phyloP scores from a whole-genome alignment of 2,113 vertebrate genomes.

The Corythornis madagascariensis region DNA sequence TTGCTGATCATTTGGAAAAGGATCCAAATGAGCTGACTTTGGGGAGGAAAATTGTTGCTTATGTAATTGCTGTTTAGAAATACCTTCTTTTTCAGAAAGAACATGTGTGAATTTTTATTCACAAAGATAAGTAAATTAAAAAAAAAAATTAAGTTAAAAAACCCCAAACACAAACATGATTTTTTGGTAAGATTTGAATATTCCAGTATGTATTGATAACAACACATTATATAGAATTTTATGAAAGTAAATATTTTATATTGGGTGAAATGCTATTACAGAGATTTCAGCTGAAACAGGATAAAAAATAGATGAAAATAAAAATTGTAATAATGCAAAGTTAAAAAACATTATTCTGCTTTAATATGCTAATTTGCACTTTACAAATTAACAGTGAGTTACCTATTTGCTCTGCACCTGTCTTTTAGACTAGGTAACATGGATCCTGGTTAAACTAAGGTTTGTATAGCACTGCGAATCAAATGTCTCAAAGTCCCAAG shows the following conservation, averaged over 20 bases:
- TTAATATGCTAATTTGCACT: neutral
- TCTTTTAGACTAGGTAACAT: neutral
- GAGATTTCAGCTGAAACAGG: neutral
- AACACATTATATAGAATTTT: neutral
- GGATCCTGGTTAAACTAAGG: neutral
- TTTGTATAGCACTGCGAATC: neutral
- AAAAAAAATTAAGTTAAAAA: neutral
- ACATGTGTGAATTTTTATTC: neutral
- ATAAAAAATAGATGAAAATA: neutral
- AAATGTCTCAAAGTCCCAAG: neutral
- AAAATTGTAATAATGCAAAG: neutral
- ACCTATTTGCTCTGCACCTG: accelerated
- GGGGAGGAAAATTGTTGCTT: neutral
- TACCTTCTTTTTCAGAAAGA: neutral
- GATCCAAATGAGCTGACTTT: neutral
- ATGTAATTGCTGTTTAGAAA: neutral
- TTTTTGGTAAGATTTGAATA: neutral
- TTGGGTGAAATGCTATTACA: neutral
- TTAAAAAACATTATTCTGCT: neutral
- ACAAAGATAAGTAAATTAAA: neutral
- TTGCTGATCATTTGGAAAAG: neutral
- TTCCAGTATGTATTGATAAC: neutral
- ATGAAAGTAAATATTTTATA: neutral
- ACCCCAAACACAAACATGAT: neutral
- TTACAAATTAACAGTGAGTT: neutral